Evolutionary conservation across 2,888 invertebrate genomes (phyloP).

Genomic region (Parascotia fuliginaria): DNA sequence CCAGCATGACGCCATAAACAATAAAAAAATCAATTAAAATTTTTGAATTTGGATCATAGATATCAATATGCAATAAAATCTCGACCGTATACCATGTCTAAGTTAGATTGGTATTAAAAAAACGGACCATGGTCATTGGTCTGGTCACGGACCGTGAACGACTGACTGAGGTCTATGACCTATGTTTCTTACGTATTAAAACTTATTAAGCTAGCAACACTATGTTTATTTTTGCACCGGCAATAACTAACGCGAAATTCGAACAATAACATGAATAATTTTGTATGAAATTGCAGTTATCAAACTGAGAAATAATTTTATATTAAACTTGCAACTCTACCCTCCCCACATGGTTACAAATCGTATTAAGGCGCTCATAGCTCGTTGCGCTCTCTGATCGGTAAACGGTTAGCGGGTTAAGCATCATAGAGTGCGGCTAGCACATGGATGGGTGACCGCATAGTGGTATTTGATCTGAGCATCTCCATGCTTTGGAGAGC

Average conservation of each 20-base stretch:
- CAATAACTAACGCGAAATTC: background rate
- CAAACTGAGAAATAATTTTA: too few relatives aligned
- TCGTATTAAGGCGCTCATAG: too few relatives aligned
- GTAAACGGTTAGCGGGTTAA: too few relatives aligned
- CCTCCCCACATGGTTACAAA: too few relatives aligned
- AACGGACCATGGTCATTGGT: constrained; percentile 39
- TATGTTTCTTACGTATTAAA: background rate
- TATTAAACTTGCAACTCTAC: too few relatives aligned
- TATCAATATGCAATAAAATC: constrained; percentile 30
- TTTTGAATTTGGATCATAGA: constrained; percentile 3
- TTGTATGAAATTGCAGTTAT: too few relatives aligned
- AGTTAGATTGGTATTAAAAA: constrained; percentile 43
- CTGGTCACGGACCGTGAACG: constrained; percentile 13
- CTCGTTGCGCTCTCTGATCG: too few relatives aligned
- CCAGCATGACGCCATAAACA: constrained; percentile 5
- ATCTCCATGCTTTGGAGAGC: too few relatives aligned
- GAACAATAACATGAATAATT: too few relatives aligned
- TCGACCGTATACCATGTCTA: constrained; percentile 38
- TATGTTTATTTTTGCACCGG: background rate
- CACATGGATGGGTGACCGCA: too few relatives aligned
- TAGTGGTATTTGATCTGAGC: too few relatives aligned
- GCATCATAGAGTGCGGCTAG: too few relatives aligned
- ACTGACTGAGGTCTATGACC: constrained; percentile 10
- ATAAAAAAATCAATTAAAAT: constrained; percentile 11
- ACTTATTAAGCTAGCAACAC: background rate